Evolutionary conservation across 2,888 invertebrate species (phyloP).

Genomic region (Brachypterus glaber): DNA sequence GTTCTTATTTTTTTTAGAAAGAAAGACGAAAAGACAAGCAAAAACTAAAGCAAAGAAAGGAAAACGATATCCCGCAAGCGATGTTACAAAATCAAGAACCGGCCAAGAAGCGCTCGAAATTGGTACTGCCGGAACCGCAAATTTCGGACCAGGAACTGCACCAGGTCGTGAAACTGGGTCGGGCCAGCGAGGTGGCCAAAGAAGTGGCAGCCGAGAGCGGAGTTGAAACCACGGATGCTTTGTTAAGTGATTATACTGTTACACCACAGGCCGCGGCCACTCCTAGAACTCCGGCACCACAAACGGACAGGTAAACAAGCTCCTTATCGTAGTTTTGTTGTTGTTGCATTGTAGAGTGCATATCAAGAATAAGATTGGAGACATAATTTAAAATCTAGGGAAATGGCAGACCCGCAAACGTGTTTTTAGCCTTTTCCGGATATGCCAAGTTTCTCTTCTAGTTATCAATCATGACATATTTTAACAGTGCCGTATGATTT

Average conservation of each 20-base stretch:
- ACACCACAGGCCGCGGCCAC: slow-evolving; percentile 58
- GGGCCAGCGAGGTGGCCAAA: slow-evolving; percentile 82
- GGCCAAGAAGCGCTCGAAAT: slow-evolving; percentile 83
- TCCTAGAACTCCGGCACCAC: slow-evolving; percentile 79
- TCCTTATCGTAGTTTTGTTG: too few relatives aligned
- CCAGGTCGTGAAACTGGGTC: slow-evolving; percentile 86
- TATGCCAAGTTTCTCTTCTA: too few relatives aligned
- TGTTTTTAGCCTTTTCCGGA: too few relatives aligned
- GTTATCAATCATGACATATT: too few relatives aligned
- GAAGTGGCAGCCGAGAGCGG: slow-evolving; percentile 76
- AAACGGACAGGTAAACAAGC: slow-evolving; percentile 54
- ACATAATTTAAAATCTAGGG: too few relatives aligned
- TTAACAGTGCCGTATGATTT: too few relatives aligned
- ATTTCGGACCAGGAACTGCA: slow-evolving; percentile 89
- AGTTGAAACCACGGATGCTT: slow-evolving; percentile 68
- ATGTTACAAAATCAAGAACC: slow-evolving; percentile 85
- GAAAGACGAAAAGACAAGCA: slow-evolving; percentile 93
- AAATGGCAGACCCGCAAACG: too few relatives aligned
- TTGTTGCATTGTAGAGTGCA: too few relatives aligned
- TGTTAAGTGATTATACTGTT: slow-evolving; percentile 85
- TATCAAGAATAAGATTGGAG: too few relatives aligned
- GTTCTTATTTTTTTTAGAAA: slow-evolving; percentile 44
- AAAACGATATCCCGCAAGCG: slow-evolving; percentile 88
- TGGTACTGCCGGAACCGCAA: slow-evolving; percentile 93
- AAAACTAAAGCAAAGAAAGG: slow-evolving; percentile 89